These are phyloP conservation scores for Hydropotes inermis DNA, from an alignment of 2,113 vertebrate species.

Conservation along the genomic window DNA sequence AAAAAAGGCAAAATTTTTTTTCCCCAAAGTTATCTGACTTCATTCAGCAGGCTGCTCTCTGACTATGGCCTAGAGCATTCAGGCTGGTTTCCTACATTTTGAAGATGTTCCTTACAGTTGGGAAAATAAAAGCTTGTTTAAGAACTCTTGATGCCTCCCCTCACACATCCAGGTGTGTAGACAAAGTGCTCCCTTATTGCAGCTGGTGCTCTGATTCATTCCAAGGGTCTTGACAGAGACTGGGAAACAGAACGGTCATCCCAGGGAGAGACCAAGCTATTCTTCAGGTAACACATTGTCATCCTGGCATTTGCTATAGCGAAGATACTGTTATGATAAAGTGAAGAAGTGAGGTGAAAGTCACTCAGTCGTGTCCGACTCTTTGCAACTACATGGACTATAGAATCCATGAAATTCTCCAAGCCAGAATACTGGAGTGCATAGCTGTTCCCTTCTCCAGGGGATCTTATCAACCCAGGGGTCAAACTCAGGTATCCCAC, in stretches of 20 bases:
- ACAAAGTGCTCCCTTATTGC: not conserved
- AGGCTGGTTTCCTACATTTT: not conserved
- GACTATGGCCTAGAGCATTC: not conserved
- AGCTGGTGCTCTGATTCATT: not conserved
- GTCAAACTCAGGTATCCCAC: not conserved
- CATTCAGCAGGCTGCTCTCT: not conserved
- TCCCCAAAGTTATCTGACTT: not conserved
- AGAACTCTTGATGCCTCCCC: not conserved
- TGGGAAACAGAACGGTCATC: not conserved
- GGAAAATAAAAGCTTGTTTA: constrained; percentile 14
- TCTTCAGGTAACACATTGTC: not conserved
- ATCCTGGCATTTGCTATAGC: not conserved
- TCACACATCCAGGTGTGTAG: not conserved
- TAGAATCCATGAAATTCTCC: not conserved
- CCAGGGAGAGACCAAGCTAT: not conserved
- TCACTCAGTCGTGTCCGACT: not conserved
- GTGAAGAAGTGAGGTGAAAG: not conserved
- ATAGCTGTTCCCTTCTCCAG: not conserved
- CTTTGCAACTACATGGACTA: not conserved
- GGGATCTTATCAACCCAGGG: not conserved
- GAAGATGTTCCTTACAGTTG: not conserved
- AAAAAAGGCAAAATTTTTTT: not conserved
- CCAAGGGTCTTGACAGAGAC: not conserved
- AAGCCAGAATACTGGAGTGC: not conserved
- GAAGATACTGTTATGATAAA: not conserved